These are phyloP conservation scores for Cosmorhoe ocellata DNA, from an alignment of 2,888 invertebrate genomes.

Conservation along the genomic window DNA sequence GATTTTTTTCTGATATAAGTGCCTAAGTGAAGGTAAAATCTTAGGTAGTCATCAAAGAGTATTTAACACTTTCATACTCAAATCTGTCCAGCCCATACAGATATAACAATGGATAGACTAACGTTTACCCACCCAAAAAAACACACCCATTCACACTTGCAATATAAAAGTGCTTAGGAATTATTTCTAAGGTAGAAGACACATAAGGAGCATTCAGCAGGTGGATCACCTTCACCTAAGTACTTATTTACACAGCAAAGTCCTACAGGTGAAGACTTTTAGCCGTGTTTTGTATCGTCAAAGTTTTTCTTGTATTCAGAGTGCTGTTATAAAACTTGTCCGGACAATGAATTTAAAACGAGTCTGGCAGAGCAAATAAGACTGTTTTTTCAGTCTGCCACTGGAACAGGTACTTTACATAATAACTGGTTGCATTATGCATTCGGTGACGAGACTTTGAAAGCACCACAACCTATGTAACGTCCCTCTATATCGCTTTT, in stretches of 20 bases:
- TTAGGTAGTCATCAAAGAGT: too few species aligned
- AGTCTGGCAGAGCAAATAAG: conserved; percentile 31
- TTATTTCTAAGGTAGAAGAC: too few species aligned
- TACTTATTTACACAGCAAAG: too few species aligned
- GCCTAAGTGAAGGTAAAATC: too few species aligned
- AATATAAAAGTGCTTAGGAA: too few species aligned
- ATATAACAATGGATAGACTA: not conserved
- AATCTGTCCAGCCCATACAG: too few species aligned
- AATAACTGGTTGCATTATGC: conserved; percentile 64
- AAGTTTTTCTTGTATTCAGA: conserved; percentile 8
- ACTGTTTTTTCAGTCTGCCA: conserved; percentile 44
- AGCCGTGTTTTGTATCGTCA: not conserved
- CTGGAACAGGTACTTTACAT: conserved; percentile 52
- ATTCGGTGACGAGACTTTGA: conserved; percentile 35
- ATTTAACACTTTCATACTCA: too few species aligned
- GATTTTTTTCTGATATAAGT: too few species aligned
- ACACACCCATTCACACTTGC: too few species aligned
- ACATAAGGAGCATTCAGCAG: too few species aligned
- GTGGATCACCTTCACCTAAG: too few species aligned
- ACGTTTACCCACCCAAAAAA: not conserved
- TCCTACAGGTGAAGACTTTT: too few species aligned
- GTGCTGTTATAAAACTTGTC: conserved; percentile 6
- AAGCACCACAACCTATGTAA: not conserved
- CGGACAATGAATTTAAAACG: conserved; percentile 14
- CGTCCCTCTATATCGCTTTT: not conserved